Evolutionary conservation across 2,113 vertebrate genomes (phyloP), one percentile per base, ranked within the genome.

Genomic region (Brachyistius frenatus): DNA sequence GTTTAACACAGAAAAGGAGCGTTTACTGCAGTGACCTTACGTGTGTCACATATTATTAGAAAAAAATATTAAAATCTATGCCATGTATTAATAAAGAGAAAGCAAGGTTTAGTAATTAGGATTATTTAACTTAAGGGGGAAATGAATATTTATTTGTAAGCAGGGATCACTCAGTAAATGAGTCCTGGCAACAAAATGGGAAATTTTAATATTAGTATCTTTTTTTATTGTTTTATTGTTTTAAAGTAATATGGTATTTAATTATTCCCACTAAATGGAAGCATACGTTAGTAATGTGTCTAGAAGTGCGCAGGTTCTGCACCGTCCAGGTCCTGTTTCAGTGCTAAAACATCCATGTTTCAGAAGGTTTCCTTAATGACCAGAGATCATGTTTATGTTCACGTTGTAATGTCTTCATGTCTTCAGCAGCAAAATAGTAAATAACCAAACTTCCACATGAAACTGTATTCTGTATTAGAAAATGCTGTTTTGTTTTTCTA

Each of bases 131-230:
- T n/a, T 67, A 32, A 55, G 66, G 32, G 30, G 58, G 50, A 77
- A 69, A 32, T 23, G n/a, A 46, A 13, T 84, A 86, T 91, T 83
- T 90, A 90, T 90, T 86, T 78, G 37, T 55, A 71, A 65, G 52
- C 66, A 63, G 35, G 44, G 37, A 61, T 69, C 57, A 32, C 16
- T 57, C 46, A 35, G 13, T 73, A 44, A 70, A 8, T 35, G 16
- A 30, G 13, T 69, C 71, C 64, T 84, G 10, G 60, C 39, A 66
- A 72, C 16, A 68, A 62, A 82, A 61, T 68, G 41, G 55, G 35
- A 78, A 54, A 37, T 79, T 56, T 66, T 73, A 55, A 80, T 60
- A 32, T 60, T 66, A 32, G 31, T 67, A 47, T 61, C 32, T 4
- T 69, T 66, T 68, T 75, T 64, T 44, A 5, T 68, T 69, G 65